Conservation (phyloP, 2,888 invertebrate genomes). For the Chorisops tibialis region DNA sequence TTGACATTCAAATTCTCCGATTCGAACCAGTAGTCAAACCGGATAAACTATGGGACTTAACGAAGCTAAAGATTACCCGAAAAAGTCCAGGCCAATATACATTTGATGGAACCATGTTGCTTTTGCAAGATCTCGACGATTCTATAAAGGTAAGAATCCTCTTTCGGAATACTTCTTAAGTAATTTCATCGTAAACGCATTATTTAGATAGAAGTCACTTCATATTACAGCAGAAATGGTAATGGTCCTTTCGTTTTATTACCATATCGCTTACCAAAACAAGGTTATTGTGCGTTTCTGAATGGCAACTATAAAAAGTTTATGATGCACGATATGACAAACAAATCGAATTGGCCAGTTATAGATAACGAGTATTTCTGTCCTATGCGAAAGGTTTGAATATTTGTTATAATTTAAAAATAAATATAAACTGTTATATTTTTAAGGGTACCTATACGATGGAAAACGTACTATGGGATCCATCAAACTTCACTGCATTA, state of each 20-base stretch:
- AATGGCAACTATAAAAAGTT: conserved; percentile 13
- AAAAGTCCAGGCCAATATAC: conserved; percentile 2
- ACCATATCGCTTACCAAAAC: not conserved
- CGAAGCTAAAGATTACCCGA: not conserved
- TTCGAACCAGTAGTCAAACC: not conserved
- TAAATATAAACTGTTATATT: not conserved
- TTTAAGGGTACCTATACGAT: conserved; percentile 20
- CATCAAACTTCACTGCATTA: not conserved
- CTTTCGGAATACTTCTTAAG: no score
- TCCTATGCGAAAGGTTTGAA: conserved; percentile 21
- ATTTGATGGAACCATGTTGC: not conserved
- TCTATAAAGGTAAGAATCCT: conserved; percentile 1
- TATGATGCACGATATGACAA: not conserved
- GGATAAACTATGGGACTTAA: conserved; percentile 20
- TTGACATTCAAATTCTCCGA: conserved; percentile 2
- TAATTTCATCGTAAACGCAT: no score
- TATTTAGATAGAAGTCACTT: no score
- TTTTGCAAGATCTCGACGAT: conserved; percentile 1
- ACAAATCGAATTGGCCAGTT: conserved; percentile 13
- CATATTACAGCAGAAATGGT: not conserved
- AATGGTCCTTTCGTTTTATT: not conserved
- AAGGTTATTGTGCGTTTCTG: not conserved
- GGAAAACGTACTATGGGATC: conserved; percentile 14
- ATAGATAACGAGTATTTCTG: conserved; percentile 19
- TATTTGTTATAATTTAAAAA: no score